Evolutionary conservation across 2,113 vertebrate genomes (phyloP), one percentile per base, ranked within the genome.

Genomic region (Oncorhynchus masou): DNA sequence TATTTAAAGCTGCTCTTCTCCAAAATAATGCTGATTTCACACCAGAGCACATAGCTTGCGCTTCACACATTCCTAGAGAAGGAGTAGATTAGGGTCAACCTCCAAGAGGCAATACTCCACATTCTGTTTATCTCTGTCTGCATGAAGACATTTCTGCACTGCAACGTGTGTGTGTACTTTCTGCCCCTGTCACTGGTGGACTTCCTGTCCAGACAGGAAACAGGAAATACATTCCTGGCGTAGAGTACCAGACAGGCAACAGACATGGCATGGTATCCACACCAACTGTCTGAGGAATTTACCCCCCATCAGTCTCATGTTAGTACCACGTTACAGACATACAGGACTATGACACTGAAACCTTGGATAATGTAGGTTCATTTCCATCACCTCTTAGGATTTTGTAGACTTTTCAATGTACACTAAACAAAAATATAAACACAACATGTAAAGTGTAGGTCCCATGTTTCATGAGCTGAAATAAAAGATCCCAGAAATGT

Each of bases 151-250:
- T 71, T 66, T 74, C 76, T 81, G 79, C 24, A 45, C 19, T 49
- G 45, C 45, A 7, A 9, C 12, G 20, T 70, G 45, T 49, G 45
- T 68, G 31, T 70, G 11, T 24, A 13, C 29, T 45, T 25, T 84
- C 78, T 77, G 76, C 25, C 8, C 31, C 54, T 49, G 74, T 72
- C 34, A 34, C 82, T 66, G 20, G 78, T 71, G 73, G 76, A 82
- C 88, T 91, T 93, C 88, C 87, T 89, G 88, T 86, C 88, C 86
- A 92, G 90, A 89, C 90, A 83, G 88, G 85, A 92, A 92, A 87
- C 90, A 83, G 88, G 85, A 92, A 92, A 87, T 80, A 16, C 85
- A 88, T 92, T 89, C 88, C 83, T 83, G 80, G 66, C 78, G 73
- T 70, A 82, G 66, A 77, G 74, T 70, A 81, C 81, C 59, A 70